Evolutionary conservation across 2,888 invertebrate genomes (phyloP), one percentile per base, ranked within the genome.

Genomic region (Leptinotarsa peninsularis): DNA sequence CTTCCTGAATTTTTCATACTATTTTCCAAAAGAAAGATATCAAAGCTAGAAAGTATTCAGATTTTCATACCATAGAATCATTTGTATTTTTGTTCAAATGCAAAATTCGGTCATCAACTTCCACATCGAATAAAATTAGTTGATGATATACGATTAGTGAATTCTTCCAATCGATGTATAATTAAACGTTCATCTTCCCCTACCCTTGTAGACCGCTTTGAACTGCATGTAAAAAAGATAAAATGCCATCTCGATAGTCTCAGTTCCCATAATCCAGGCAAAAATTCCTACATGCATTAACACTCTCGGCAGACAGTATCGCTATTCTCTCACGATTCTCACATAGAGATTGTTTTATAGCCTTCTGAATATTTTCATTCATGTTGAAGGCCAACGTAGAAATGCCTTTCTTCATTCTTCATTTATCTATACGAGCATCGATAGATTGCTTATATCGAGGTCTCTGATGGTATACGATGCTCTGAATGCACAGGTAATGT

Each of bases 281-380:
- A 70, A 70, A 70, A 70, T 70, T 70, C 70, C 70, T 70, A 70
- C 70, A 70, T 70, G 70, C 27, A 70, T 70, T 54, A 70, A 70
- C 70, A 70, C 70, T 70, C 58, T 70, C 58, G 21, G 70, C 27
- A 70, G 56, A 69, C 50, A 69, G 69, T 33, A 70, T 70, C 70
- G 70, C 70, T 70, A 70, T 70, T 70, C 70, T 70, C 70, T 58
- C 70, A 70, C 70, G 70, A 70, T 70, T 56, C 70, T 58, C 70
- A 58, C 50, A 56, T 56, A 69, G 69, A 56, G 43, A 56, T 43
- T 56, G 69, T 69, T 69, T 69, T 56, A 69, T 70, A 43, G 70
- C 58, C 58, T 49, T 56, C 70, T 54, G 70, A 70, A 70, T 70
- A 70, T 70, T 70, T 70, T 70, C 70, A 70, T 70, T 70, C 70